These are phyloP conservation scores for Archilochus colubris DNA, from an alignment of 2,113 vertebrate genomes.

Conservation along the genomic window DNA sequence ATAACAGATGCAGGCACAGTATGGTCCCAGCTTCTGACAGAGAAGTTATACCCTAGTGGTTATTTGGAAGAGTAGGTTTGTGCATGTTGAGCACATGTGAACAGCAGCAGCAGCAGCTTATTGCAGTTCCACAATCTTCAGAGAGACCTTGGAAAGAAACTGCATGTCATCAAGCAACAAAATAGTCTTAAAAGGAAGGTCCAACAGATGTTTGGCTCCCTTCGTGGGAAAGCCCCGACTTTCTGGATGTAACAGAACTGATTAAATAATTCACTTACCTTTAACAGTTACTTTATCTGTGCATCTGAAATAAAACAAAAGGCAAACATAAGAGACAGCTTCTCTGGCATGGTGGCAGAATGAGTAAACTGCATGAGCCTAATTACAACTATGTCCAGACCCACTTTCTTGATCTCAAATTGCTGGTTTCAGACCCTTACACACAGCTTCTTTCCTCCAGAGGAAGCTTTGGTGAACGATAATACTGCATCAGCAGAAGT, in stretches of 20 bases:
- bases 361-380: background rate
- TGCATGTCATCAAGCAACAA: background rate
- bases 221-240: background rate
- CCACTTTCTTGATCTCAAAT: fast-evolving
- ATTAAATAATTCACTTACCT: constrained; percentile 64
- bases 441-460: fast-evolving
- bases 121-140: background rate
- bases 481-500: background rate
- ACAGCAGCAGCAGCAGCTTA: background rate
- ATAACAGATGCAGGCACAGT: fast-evolving
- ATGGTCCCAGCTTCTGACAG: fast-evolving
- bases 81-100: fast-evolving
- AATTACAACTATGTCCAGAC: background rate
- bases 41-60: fast-evolving
- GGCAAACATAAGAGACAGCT: background rate
- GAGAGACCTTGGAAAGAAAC: background rate
- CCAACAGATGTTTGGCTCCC: background rate
- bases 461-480: fast-evolving
- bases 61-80: background rate
- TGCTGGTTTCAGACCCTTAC: fast-evolving
- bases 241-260: background rate
- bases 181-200: background rate
- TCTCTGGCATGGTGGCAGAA: fast-evolving
- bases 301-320: constrained; percentile 69
- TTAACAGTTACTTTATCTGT: constrained; percentile 74